Conservation (phyloP, 2,797 vertebrate species). For the Epinephelus coioides region DNA sequence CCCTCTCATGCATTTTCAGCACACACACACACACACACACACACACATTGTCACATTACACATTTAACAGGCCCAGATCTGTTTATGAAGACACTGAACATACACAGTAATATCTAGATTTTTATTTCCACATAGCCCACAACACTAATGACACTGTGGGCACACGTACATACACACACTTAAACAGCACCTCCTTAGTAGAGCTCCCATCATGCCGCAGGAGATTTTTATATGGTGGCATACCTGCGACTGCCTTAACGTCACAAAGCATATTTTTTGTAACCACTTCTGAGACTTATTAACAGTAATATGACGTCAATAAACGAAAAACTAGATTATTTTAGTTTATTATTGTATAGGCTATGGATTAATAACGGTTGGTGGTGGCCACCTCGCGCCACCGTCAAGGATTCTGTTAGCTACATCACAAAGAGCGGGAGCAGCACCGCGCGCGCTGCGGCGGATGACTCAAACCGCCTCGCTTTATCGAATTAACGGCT, state of each 20-base stretch:
- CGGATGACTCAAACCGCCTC: slow-evolving; percentile 80
- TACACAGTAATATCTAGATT: slow-evolving; percentile 9
- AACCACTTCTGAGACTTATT: slow-evolving; percentile 2
- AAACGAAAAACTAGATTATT: background rate
- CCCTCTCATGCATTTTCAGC: slow-evolving; percentile 58
- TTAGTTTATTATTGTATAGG: background rate
- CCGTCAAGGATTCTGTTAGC: slow-evolving; percentile 37
- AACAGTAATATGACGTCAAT: background rate
- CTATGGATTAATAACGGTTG: background rate
- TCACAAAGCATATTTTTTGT: background rate
- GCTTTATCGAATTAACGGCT: slow-evolving; percentile 76
- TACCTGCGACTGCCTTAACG: slow-evolving; percentile 49
- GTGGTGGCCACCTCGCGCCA: slow-evolving; percentile 31
- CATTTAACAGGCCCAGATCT: slow-evolving; percentile 40
- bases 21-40: slow-evolving; percentile 19
- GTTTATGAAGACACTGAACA: slow-evolving; percentile 3
- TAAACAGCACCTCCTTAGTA: slow-evolving; percentile 54
- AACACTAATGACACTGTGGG: slow-evolving; percentile 22
- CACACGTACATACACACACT: slow-evolving; percentile 28
- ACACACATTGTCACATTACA: slow-evolving; percentile 34
- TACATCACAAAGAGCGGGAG: slow-evolving; percentile 73
- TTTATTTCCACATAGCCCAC: slow-evolving; percentile 33
- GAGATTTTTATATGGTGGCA: slow-evolving; percentile 60
- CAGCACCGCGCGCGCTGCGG: slow-evolving; percentile 72
- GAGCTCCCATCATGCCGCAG: slow-evolving; percentile 76